Evolutionary conservation across 2,797 vertebrate species (phyloP).

Genomic region (Leuciscus waleckii): DNA sequence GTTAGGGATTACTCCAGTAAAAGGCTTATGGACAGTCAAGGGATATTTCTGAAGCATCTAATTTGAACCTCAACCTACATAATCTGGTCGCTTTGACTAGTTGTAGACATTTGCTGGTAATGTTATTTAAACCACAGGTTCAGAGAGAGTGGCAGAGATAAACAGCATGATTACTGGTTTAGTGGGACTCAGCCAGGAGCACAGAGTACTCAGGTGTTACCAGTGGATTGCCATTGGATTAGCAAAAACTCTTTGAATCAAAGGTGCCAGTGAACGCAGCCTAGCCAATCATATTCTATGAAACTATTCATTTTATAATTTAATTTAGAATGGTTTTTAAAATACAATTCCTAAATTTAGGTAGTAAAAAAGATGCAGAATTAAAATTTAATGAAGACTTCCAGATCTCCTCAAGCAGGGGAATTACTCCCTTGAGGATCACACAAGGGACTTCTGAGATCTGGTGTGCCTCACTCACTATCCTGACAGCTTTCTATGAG

Average conservation of each 20-base stretch:
- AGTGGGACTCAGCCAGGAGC: background rate
- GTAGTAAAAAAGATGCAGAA: background rate
- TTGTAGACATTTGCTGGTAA: conserved; percentile 10
- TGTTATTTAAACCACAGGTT: conserved; percentile 41
- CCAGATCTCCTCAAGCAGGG: background rate
- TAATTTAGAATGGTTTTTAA: background rate
- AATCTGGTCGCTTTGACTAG: conserved; percentile 57
- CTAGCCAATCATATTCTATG: background rate
- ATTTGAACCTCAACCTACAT: conserved; percentile 75
- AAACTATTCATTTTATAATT: background rate
- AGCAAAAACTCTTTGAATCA: background rate
- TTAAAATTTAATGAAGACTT: background rate
- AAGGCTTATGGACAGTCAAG: conserved; percentile 79
- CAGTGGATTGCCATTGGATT: background rate
- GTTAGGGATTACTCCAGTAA: conserved; percentile 78
- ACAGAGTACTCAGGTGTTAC: background rate
- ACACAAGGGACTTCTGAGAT: background rate
- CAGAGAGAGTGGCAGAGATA: conserved; percentile 30
- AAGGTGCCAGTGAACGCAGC: background rate
- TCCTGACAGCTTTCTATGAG: background rate
- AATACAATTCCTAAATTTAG: background rate
- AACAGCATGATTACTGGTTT: conserved; percentile 17
- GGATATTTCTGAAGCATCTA: conserved; percentile 79
- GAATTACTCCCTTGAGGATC: background rate
- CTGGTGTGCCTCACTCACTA: background rate